Conservation (phyloP, 2,888 invertebrate species). For the Dicyrtomina minuta region DNA sequence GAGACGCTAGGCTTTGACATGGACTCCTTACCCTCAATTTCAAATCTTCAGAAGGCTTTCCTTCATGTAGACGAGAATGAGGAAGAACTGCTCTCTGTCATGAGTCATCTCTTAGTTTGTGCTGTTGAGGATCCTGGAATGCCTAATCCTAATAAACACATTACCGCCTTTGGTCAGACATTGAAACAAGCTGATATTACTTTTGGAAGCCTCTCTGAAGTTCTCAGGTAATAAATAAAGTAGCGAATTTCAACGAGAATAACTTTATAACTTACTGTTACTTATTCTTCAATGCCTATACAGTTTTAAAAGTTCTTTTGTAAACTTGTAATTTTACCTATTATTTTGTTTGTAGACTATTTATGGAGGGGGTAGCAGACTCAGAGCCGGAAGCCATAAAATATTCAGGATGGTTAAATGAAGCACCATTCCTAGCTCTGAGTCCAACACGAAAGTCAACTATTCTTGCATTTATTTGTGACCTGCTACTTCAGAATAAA, state of each 20-base stretch:
- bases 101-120: slow-evolving; percentile 80
- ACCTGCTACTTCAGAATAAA: slow-evolving; percentile 91
- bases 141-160: slow-evolving; percentile 83
- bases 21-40: slow-evolving; percentile 82
- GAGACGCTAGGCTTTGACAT: slow-evolving; percentile 87
- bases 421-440: slow-evolving; percentile 81
- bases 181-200: slow-evolving; percentile 86
- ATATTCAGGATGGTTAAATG: slow-evolving; percentile 71
- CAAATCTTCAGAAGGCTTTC: slow-evolving; percentile 81
- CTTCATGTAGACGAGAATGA: slow-evolving; percentile 77
- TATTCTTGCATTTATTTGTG: slow-evolving; percentile 87
- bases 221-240: slow-evolving; percentile 66
- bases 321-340: too few species aligned
- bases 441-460: slow-evolving; percentile 83
- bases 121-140: slow-evolving; percentile 89
- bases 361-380: slow-evolving; percentile 47
- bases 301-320: too few species aligned
- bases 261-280: too few species aligned
- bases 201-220: slow-evolving; percentile 86
- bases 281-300: too few species aligned
- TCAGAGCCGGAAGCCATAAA: slow-evolving; percentile 54
- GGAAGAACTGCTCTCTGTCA: slow-evolving; percentile 72
- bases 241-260: not conserved
- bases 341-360: too few species aligned
- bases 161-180: slow-evolving; percentile 86